phyloP scores from a whole-genome alignment of 2,888 invertebrate genomes.

The Acronicta alni region DNA sequence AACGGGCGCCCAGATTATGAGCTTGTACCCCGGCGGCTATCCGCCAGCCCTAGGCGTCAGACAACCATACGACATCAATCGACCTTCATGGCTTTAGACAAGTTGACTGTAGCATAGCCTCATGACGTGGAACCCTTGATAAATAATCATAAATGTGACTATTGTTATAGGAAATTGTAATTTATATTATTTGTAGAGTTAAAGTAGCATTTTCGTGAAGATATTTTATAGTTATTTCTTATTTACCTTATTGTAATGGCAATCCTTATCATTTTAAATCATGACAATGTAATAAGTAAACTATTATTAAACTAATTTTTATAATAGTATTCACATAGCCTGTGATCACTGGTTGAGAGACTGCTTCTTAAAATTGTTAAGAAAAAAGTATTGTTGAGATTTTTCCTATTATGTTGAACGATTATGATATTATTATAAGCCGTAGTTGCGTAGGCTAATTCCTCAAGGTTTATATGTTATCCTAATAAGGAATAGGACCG shows the following conservation, averaged over 20 bases:
- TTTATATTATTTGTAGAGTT: constrained; percentile 81
- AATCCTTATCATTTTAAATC: constrained; percentile 58
- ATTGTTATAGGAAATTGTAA: constrained; percentile 79
- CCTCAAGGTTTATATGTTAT: constrained; percentile 41
- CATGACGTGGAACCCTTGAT: constrained; percentile 48
- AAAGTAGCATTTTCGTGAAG: constrained; percentile 71
- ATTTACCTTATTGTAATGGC: constrained; percentile 66
- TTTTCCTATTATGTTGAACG: constrained; percentile 17
- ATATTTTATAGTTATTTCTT: constrained; percentile 68
- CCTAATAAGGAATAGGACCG: constrained; percentile 30
- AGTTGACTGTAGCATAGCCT: constrained; percentile 44
- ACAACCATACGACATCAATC: constrained; percentile 92
- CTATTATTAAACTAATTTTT: constrained; percentile 54
- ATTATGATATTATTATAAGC: constrained; percentile 18
- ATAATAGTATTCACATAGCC: constrained; percentile 59
- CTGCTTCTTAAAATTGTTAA: constrained; percentile 61
- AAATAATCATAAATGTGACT: constrained; percentile 73
- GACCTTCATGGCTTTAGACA: constrained; percentile 91
- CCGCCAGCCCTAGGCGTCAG: constrained; percentile 90
- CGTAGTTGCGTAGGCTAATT: constrained; percentile 32
- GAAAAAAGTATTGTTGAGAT: constrained; percentile 12
- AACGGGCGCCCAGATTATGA: constrained; percentile 90
- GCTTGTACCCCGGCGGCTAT: constrained; percentile 91
- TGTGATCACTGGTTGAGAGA: constrained; percentile 64
- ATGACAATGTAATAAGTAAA: constrained; percentile 69